Base-by-base conservation (phyloP, 2,113 vertebrate species). In the Anolis carolinensis region DNA sequence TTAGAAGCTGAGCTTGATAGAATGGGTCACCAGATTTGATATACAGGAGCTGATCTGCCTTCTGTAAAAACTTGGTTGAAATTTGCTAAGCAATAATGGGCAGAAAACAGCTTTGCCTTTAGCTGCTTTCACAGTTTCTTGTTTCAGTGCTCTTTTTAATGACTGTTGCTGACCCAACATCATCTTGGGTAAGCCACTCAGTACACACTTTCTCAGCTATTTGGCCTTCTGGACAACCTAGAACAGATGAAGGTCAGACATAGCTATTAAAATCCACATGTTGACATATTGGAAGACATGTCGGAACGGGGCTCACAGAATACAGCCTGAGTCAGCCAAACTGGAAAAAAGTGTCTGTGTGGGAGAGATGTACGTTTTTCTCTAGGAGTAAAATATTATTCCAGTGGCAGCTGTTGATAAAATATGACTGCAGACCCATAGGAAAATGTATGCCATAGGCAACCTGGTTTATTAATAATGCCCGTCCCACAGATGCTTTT, bases 151-250 rank as follows among this genome's bases (percentile, higher is more conserved):
- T 67, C 78, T 7, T 65, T 74, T 65, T 81, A 86, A 81, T 81
- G 71, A 81, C 85, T 34, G 44, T 80, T 36, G 25, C 23, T 75
- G 39, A 86, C 59, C 59, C 70, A 52, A n/a, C 30, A 80, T 55
- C 52, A 80, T 86, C 70, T 74, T 74, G n/a, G 79, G 79, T 86
- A 70, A 81, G 21, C 30, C 72, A 27, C 36, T 81, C 44, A 72
- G 77, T 21, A 59, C 76, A 79, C 27, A 74, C n/a, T 75, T 81
- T 74, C 70, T 86, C 59, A 36, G 59, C n/a, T 21, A 67, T 74
- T 86, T 81, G 70, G 30, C n/a, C 55, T 81, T 20, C 70, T 86
- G 59, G 59, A 30, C 59, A 75, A 34, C 30, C 39, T 50, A 62
- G n/a, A 75, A 73, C 59, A 81, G 77, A 34, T 80, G 84, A 72